phyloP scores from a whole-genome alignment of 2,888 invertebrate genomes.

The Doris montereyensis region DNA sequence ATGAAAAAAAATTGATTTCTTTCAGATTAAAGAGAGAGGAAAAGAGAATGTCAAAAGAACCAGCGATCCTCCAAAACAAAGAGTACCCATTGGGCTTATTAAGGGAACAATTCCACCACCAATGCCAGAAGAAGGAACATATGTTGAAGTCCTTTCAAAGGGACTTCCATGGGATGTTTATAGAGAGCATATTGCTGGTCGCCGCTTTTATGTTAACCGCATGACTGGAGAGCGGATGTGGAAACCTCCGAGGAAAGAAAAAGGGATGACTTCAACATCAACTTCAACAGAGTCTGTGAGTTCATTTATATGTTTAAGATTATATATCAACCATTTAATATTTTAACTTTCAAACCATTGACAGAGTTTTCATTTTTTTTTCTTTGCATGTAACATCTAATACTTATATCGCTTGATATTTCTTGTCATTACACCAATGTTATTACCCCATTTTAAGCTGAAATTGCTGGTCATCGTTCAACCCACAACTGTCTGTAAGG shows the following conservation, averaged over 20 bases:
- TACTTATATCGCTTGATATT: too few relatives aligned
- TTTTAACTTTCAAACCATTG: too few relatives aligned
- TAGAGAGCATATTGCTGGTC: conserved; percentile 62
- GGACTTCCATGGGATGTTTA: conserved; percentile 70
- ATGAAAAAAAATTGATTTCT: too few relatives aligned
- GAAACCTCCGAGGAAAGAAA: conserved; percentile 71
- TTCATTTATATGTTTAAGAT: too few relatives aligned
- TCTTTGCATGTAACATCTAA: too few relatives aligned
- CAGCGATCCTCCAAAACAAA: not conserved
- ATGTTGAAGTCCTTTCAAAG: conserved; percentile 39
- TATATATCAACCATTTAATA: too few relatives aligned
- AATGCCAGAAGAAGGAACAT: conserved; percentile 40
- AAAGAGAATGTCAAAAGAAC: not conserved
- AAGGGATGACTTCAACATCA: not conserved
- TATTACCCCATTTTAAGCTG: too few relatives aligned
- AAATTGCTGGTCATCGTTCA: too few relatives aligned
- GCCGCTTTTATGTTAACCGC: conserved; percentile 71
- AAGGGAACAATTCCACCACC: conserved; percentile 40
- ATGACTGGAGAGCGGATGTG: conserved; percentile 69
- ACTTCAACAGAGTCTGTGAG: not conserved
- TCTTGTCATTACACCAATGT: too few relatives aligned
- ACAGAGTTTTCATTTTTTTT: too few relatives aligned
- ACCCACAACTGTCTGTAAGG: too few relatives aligned
- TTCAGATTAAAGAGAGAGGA: not conserved
- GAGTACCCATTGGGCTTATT: conserved; percentile 19